A percentile compares a stretch with the other conserved stretches of the same genome.
These are phyloP conservation scores for Drosophila lacteicornis DNA, from an alignment of 1,140 invertebrate species.

Conservation along the genomic window DNA sequence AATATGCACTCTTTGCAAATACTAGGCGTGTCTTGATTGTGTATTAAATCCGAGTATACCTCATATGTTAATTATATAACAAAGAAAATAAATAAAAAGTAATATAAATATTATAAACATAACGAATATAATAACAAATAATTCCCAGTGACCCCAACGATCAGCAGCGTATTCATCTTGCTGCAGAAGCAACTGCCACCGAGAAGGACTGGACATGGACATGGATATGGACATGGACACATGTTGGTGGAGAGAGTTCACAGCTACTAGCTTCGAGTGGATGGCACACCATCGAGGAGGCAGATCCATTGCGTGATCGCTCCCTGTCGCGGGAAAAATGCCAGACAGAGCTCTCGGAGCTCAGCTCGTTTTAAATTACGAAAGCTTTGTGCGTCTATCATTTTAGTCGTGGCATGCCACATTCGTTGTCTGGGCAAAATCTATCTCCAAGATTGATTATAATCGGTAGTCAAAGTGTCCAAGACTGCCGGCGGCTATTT, in stretches of 20 bases:
- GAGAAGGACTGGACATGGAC: conserved; percentile 62
- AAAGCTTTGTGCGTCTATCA: conserved; percentile 66
- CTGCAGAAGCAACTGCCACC: conserved; percentile 44
- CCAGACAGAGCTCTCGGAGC: conserved; percentile 13
- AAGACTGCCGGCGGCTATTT: conserved; percentile 49
- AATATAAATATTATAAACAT: no score
- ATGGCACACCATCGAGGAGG: conserved; percentile 16
- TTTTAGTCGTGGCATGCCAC: conserved; percentile 60
- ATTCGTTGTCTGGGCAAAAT: conserved; percentile 65
- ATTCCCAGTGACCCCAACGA: conserved; percentile 8
- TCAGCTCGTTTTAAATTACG: conserved; percentile 63
- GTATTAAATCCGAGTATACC: no score
- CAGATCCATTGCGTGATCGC: conserved; percentile 71
- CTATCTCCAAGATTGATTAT: conserved; percentile 83
- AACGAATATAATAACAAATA: background rate
- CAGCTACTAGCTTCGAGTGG: conserved; percentile 39
- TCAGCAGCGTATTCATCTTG: conserved; percentile 44
- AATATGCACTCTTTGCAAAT: no score
- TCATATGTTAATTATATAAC: background rate
- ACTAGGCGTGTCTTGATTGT: no score
- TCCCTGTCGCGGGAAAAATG: conserved; percentile 23
- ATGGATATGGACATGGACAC: conserved; percentile 75
- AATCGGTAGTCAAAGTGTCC: conserved; percentile 83
- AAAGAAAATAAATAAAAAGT: no score
- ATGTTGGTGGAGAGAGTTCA: conserved; percentile 70